phyloP scores from a whole-genome alignment of 2,888 invertebrate species.

The Pterostichus niger region DNA sequence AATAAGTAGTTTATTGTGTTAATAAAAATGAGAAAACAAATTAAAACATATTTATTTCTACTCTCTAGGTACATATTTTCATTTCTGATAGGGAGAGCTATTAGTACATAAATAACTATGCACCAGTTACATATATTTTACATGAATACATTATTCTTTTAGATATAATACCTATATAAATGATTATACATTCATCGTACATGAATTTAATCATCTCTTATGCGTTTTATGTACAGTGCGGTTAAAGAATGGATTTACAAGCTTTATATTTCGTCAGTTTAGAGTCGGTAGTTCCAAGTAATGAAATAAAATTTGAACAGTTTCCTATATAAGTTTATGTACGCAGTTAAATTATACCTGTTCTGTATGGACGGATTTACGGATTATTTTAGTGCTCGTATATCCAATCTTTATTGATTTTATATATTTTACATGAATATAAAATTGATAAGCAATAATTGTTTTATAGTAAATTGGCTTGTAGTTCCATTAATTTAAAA shows the following conservation, averaged over 20 bases:
- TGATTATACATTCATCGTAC: slow-evolving; percentile 29
- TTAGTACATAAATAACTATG: slow-evolving; percentile 51
- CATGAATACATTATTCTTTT: slow-evolving; percentile 42
- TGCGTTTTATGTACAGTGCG: slow-evolving; percentile 40
- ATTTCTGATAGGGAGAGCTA: not conserved
- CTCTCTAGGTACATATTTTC: slow-evolving; percentile 9
- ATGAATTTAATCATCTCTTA: slow-evolving; percentile 39
- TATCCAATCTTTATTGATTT: slow-evolving; percentile 39
- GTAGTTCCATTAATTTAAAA: not conserved
- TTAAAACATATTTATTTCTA: slow-evolving; percentile 47
- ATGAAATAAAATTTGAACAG: slow-evolving; percentile 35
- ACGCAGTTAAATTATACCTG: slow-evolving; percentile 22
- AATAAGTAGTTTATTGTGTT: not conserved
- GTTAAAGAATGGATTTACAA: slow-evolving; percentile 45
- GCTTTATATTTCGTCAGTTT: not conserved
- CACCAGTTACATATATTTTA: slow-evolving; percentile 54
- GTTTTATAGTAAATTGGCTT: slow-evolving; percentile 18
- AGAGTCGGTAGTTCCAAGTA: not conserved
- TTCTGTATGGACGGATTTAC: slow-evolving; percentile 49
- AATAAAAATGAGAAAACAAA: slow-evolving; percentile 50
- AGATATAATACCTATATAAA: slow-evolving; percentile 22
- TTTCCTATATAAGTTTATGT: slow-evolving; percentile 21
- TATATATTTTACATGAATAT: slow-evolving; percentile 32
- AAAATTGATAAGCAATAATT: slow-evolving; percentile 37
- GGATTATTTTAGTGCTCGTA: slow-evolving; percentile 29